Conservation (phyloP, 2,888 invertebrate genomes). For the Tetheella fluctuosa region DNA sequence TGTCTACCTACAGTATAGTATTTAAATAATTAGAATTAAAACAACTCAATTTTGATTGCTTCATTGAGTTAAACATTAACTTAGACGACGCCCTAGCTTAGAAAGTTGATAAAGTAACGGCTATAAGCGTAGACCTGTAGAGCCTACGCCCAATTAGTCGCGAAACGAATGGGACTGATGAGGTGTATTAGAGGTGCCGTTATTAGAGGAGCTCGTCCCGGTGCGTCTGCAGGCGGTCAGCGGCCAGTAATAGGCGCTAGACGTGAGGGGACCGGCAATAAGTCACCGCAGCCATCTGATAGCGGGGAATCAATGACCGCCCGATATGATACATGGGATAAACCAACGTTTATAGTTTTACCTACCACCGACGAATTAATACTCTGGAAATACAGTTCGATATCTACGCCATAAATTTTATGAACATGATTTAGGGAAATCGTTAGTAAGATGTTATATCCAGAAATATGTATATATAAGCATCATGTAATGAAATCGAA, state of each 20-base stretch:
- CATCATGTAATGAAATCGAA: too few species aligned
- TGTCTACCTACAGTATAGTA: conserved; percentile 64
- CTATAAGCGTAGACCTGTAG: conserved; percentile 55
- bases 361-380: conserved; percentile 73
- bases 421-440: conserved; percentile 26
- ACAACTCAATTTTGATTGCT: conserved; percentile 10
- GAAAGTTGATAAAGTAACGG: conserved; percentile 44
- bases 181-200: conserved; percentile 66
- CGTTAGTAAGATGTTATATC: not conserved
- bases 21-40: conserved; percentile 35
- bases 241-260: conserved; percentile 63
- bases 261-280: conserved; percentile 72
- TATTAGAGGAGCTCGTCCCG: conserved; percentile 42
- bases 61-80: not conserved
- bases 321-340: conserved; percentile 80
- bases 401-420: conserved; percentile 65
- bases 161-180: conserved; percentile 78
- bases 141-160: conserved; percentile 85
- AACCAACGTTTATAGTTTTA: conserved; percentile 80
- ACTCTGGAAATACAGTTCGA: conserved; percentile 63
- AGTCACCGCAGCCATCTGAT: conserved; percentile 75
- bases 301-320: conserved; percentile 81
- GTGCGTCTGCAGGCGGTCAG: conserved; percentile 24
- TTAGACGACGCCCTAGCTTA: conserved; percentile 12
- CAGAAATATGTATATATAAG: not conserved